Evolutionary conservation across 2,888 invertebrate genomes (phyloP), one percentile per base, ranked within the genome.

Genomic region (Sinhomidia bicolor): DNA sequence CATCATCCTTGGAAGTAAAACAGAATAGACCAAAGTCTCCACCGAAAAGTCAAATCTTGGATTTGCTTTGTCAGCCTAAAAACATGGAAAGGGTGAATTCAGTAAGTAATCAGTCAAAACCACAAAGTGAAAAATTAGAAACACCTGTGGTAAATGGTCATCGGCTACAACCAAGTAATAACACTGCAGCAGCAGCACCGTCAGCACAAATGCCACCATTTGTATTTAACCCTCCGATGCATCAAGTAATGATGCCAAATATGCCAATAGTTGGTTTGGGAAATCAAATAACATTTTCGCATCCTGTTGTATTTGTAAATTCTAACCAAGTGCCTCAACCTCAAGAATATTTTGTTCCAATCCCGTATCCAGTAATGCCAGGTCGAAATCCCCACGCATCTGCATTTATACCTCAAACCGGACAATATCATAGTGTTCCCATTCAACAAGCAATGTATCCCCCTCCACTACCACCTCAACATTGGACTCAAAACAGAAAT

Each of bases 381-480:
- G 85, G 78, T 51, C 76, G 78, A 2, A 78, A 85, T 47, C 62
- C 78, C 6, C 12, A 5, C 20, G 79, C 80, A 0, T 85, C 85
- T 36, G 81, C 81, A 81, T 87, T 87, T 71, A 60, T 32, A 5
- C 71, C 86, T 12, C 81, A 81, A 54, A 51, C 83, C 41, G 20
- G 47, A n/a, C n/a, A 23, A 26, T 51, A n/a, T 71, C 54, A 20
- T 12, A 26, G 17, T 41, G 6, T 79, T 1, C 47, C 57, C 23
- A 2, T 26, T 20, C 60, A 47, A 65, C 41, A 29, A 44, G n/a
- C 23, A 9, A 71, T 74, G 74, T 81, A 65, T 26, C 76, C 44
- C 57, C 88, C 88, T 26, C 88, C 88, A 12, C 88, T 71, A 14
- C 88, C 88, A n/a, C 88, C 88, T 20, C 84, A 84, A 41, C 83